Base-by-base conservation (phyloP, 2,888 invertebrate genomes). In the Keiferia lycopersicella region DNA sequence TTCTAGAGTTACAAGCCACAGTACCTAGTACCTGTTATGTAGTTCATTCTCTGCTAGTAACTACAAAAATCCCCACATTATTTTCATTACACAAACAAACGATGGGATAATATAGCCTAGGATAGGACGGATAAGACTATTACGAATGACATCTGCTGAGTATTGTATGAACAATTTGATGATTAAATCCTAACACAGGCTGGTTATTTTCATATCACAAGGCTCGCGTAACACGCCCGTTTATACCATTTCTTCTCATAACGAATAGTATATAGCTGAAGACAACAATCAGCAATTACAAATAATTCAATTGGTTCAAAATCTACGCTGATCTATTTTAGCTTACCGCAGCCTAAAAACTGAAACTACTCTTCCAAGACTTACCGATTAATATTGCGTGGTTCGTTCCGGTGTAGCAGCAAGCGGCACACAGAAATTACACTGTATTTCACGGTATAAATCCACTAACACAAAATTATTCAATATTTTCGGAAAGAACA, bases 261-360 rank as follows among this genome's bases (percentile, higher is more conserved):
- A 8, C 22, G 0, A 22, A 51, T 22, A 22, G 22, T 26, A 48
- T 26, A n/a, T 51, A n/a, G n/a, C n/a, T n/a, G 57, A 58, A 65
- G 67, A 68, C 67, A 70, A 67, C 26, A 65, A 72, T 73, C 72
- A 71, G 71, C n/a, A 2, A 65, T 67, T 67, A 61, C 62, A 65
- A 64, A 61, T 64, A 64, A 66, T 67, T 64, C 66, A 76, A 72
- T 78, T 78, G 14, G 75, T 78, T 74, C 71, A 70, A 73, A 77
- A 75, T 77, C 73, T 74, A 74, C 80, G 78, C 79, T 73, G 72
- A 76, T 81, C 83, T 82, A 83, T 83, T 84, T 82, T 80, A 73
- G 74, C 77, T 75, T 69, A 68, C 68, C 72, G 69, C 71, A 68
- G 65, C 72, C 66, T 60, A 66, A 59, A 69, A 70, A 61, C 70